phyloP scores from a whole-genome alignment of 2,797 vertebrate genomes.

The Falco biarmicus region DNA sequence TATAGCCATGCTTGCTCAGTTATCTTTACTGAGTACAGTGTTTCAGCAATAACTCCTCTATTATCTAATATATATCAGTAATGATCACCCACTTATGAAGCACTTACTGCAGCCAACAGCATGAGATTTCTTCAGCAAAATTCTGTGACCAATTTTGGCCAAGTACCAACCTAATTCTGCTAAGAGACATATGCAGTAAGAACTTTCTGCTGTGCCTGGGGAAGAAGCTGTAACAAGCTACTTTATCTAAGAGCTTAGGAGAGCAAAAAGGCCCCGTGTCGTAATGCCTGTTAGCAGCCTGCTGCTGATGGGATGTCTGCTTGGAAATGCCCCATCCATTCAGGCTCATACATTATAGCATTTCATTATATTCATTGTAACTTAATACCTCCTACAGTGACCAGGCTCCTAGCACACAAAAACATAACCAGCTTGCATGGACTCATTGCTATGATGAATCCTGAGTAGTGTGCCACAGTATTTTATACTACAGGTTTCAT shows the following conservation, averaged over 20 bases:
- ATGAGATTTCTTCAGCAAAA: not conserved
- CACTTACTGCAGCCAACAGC: not conserved
- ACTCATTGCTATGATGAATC: not conserved
- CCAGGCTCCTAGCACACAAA: not conserved
- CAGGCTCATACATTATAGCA: not conserved
- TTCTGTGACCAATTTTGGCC: not conserved
- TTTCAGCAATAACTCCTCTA: not conserved
- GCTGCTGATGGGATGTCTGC: not conserved
- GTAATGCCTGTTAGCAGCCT: not conserved
- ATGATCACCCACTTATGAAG: not conserved
- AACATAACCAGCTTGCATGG: rapidly evolving
- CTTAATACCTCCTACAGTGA: not conserved
- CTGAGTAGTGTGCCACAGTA: not conserved
- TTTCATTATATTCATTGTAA: conserved; percentile 27
- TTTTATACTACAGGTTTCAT: not conserved
- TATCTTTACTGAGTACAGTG: not conserved
- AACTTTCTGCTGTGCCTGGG: not conserved
- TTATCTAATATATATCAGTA: not conserved
- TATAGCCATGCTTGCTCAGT: not conserved
- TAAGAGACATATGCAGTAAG: not conserved
- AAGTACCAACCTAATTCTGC: conserved; percentile 4
- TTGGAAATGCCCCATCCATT: not conserved
- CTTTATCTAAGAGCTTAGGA: not conserved
- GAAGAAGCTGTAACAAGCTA: not conserved
- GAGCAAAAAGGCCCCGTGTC: not conserved